These are phyloP conservation scores for Callorhinus ursinus DNA, from an alignment of 2,113 vertebrate species.

Conservation along the genomic window DNA sequence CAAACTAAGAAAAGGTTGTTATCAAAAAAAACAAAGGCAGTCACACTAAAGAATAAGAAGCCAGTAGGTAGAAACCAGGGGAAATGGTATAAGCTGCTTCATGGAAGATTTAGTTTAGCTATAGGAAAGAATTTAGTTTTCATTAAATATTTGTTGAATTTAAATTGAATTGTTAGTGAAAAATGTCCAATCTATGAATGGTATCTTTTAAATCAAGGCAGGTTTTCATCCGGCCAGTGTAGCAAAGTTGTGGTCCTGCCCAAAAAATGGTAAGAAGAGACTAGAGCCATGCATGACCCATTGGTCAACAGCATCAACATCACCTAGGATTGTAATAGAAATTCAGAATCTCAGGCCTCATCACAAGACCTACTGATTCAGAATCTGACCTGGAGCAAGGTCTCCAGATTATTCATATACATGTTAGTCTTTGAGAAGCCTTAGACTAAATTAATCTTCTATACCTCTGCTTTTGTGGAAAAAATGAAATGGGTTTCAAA, in stretches of 20 bases:
- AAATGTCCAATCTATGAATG: not conserved
- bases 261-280: not conserved
- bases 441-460: not conserved
- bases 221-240: not conserved
- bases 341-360: not conserved
- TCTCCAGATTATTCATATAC: not conserved
- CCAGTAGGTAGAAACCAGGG: not conserved
- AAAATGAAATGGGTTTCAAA: conserved; percentile 43
- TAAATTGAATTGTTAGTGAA: not conserved
- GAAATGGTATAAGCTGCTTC: not conserved
- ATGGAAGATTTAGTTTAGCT: not conserved
- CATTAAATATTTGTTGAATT: not conserved
- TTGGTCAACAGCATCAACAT: not conserved
- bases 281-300: not conserved
- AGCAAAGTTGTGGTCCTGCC: not conserved
- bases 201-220: conserved; percentile 1
- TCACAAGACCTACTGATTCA: not conserved
- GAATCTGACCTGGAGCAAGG: not conserved
- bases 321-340: not conserved
- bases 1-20: not conserved
- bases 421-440: not conserved
- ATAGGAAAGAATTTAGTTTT: not conserved
- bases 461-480: not conserved
- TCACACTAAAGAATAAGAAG: not conserved
- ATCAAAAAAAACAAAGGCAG: not conserved